Evolutionary conservation across 2,797 vertebrate species (phyloP).

Genomic region (Eulemur coronatus): DNA sequence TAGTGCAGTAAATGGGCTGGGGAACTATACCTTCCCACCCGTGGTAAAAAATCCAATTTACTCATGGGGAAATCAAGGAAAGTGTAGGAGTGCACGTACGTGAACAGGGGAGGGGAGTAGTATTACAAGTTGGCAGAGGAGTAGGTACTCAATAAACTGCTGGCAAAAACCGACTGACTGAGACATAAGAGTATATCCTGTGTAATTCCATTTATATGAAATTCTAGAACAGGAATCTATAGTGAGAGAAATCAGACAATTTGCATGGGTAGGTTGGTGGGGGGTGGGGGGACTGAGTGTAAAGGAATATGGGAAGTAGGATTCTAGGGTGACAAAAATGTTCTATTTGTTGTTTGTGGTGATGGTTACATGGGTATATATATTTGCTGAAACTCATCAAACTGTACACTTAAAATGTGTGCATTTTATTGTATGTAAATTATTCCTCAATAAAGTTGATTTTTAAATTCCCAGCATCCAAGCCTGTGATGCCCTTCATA

Average conservation of each 20-base stretch:
- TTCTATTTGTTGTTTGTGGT: not conserved
- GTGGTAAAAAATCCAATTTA: not conserved
- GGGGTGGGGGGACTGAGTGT: not conserved
- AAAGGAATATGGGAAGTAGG: not conserved
- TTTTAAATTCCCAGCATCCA: not conserved
- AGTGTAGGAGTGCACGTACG: not conserved
- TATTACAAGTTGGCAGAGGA: not conserved
- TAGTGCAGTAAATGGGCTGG: not conserved
- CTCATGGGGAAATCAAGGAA: not conserved
- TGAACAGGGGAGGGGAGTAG: accelerated
- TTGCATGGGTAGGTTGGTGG: not conserved
- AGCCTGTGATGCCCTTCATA: not conserved
- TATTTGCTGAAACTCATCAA: not conserved
- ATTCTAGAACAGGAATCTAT: not conserved
- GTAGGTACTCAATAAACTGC: not conserved
- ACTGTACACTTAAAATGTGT: not conserved
- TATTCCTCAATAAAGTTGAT: not conserved
- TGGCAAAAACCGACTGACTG: not conserved
- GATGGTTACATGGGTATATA: not conserved
- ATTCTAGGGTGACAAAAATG: not conserved
- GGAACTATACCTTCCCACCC: not conserved
- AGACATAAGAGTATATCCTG: not conserved
- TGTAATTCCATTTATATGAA: not conserved
- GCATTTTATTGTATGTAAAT: not conserved
- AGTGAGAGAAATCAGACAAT: not conserved